Evolutionary conservation across 2,888 invertebrate species (phyloP).

Genomic region (Dromius quadrimaculatus): DNA sequence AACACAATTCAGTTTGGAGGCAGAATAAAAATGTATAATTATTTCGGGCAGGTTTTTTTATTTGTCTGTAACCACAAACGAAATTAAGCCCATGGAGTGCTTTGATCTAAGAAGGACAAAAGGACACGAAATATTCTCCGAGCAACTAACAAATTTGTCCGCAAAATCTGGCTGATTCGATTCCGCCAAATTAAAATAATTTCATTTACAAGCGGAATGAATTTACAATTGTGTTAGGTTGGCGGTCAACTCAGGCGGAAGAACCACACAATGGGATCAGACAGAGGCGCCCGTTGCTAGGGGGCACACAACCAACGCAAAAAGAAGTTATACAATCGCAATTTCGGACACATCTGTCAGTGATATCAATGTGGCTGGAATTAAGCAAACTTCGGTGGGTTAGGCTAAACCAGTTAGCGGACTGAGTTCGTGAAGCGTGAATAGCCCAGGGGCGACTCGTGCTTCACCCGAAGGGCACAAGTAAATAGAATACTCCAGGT

Average conservation of each 20-base stretch:
- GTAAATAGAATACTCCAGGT: conserved; percentile 1
- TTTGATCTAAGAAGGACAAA: conserved; percentile 15
- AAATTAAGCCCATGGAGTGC: conserved; percentile 25
- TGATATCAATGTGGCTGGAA: conserved; percentile 65
- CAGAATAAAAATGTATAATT: conserved; percentile 16
- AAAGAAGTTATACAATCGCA: conserved; percentile 54
- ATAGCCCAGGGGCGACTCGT: conserved; percentile 56
- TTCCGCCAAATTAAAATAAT: conserved; percentile 46
- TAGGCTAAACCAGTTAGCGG: conserved; percentile 66
- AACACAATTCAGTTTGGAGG: conserved; percentile 5
- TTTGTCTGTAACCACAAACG: conserved; percentile 10
- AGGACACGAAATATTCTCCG: no score
- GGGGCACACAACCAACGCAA: neutral
- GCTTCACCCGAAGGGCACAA: conserved; percentile 6
- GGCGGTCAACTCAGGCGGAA: conserved; percentile 42
- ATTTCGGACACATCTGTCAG: conserved; percentile 63
- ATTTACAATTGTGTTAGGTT: conserved; percentile 50
- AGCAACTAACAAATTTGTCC: conserved; percentile 31
- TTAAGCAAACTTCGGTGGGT: conserved; percentile 64
- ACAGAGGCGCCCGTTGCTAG: conserved; percentile 58
- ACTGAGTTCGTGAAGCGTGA: conserved; percentile 65
- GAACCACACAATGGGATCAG: conserved; percentile 60
- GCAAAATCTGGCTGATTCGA: conserved; percentile 48
- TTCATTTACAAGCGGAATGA: conserved; percentile 46
- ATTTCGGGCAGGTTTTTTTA: conserved; percentile 24